Conservation (phyloP, 2,888 invertebrate species). For the Adineta ricciae region DNA sequence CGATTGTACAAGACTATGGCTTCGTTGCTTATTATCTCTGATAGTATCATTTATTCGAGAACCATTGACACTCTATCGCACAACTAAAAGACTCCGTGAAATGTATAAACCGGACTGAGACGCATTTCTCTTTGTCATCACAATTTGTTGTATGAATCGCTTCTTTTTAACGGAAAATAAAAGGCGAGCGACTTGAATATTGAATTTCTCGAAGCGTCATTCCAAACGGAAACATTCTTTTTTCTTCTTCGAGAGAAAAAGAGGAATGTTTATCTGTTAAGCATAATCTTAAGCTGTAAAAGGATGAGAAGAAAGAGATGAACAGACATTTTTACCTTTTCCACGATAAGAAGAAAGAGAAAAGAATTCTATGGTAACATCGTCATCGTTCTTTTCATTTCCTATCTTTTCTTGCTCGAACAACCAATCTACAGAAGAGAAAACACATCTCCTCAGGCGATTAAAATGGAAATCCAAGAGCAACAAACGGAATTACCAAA, state of each 20-base stretch:
- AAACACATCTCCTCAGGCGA: neutral
- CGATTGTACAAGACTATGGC: too few relatives aligned
- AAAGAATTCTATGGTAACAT: neutral
- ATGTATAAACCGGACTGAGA: too few relatives aligned
- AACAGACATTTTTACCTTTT: neutral
- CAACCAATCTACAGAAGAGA: neutral
- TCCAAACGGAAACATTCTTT: too few relatives aligned
- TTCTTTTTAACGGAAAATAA: too few relatives aligned
- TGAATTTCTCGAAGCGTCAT: too few relatives aligned
- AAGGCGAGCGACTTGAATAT: too few relatives aligned
- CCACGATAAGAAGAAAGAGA: neutral
- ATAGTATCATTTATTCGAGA: too few relatives aligned
- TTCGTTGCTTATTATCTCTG: too few relatives aligned
- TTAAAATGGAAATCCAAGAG: neutral
- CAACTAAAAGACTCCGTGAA: too few relatives aligned
- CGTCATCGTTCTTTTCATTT: neutral
- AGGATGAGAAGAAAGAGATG: neutral
- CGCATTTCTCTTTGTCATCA: too few relatives aligned
- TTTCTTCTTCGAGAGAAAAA: neutral
- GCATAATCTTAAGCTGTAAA: neutral
- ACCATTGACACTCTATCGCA: too few relatives aligned
- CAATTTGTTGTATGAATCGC: too few relatives aligned
- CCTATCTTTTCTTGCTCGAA: neutral
- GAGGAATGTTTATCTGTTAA: neutral
- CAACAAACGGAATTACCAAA: neutral